Evolutionary conservation across 2,797 vertebrate species (phyloP), one percentile per base, ranked within the genome.

Genomic region (Chromis chromis): DNA sequence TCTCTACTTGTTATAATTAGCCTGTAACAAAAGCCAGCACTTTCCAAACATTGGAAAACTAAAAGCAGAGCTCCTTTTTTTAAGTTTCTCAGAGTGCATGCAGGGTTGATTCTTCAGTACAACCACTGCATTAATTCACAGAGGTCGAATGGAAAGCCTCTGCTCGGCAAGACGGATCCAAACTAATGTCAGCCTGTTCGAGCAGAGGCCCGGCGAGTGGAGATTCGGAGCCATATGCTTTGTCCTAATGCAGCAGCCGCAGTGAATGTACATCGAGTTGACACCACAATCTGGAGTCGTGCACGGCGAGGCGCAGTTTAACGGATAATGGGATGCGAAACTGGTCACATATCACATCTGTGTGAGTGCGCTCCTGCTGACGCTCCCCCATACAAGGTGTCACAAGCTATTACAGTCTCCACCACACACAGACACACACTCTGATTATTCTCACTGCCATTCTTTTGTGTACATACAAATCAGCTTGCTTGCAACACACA

Each of bases 271-370:
- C 78, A 52, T 40, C 3, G 22, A 50, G 57, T 74, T 88, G 87
- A 87, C 85, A 55, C 58, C 4, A 62, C 83, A 89, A 86, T 90
- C 86, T 85, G 83, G 70, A 78, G 74, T 48, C 13, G 4, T 2
- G 72, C 79, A 40, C 57, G 24, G 59, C 65, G 4, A 40, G 0
- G 2, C 11, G 17, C 72, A 74, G 67, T 84, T 85, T 75, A 76
- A 56, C n/a, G 14, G 75, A 82, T 89, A 89, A 90, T 83, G 68
- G 72, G 77, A 87, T 86, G 76, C 46, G 59, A 87, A 82, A 65
- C 72, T 75, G 86, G 86, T 78, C 82, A 77, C 83, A 82, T 82
- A 65, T 89, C 88, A 89, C 84, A 81, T 86, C 85, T 90, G 86
- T 69, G 87, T 65, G 72, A 81, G 46, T 4, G 9, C 3, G 39